Conservation (phyloP, 2,888 invertebrate species). For the Podabrus alpinus region DNA sequence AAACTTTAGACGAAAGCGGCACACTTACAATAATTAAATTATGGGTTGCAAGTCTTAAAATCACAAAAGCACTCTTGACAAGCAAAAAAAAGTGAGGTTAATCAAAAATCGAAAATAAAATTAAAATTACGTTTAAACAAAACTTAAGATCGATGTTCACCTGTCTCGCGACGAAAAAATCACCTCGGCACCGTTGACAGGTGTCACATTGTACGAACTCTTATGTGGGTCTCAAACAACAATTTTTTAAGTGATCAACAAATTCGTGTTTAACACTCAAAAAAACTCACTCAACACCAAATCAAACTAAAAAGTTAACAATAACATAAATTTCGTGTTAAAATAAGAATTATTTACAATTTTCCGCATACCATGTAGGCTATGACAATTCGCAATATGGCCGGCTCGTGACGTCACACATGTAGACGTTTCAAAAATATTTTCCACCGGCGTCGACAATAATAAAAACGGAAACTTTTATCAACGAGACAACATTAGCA, state of each 20-base stretch:
- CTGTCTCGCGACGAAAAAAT: constrained; percentile 37
- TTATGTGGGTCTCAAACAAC: not conserved
- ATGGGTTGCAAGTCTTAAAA: constrained; percentile 42
- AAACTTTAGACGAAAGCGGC: constrained; percentile 30
- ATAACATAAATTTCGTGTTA: constrained; percentile 38
- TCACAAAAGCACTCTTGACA: constrained; percentile 16
- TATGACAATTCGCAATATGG: constrained; percentile 49
- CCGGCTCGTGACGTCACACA: constrained; percentile 41
- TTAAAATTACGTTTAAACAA: not conserved
- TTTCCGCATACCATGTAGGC: constrained; percentile 45
- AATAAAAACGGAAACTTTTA: not conserved
- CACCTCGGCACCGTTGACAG: constrained; percentile 44
- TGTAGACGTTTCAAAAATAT: constrained; percentile 26
- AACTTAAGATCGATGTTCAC: constrained; percentile 34
- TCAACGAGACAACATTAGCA: not conserved
- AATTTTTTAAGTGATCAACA: constrained; percentile 1
- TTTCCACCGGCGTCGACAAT: not conserved
- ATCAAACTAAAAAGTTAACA: constrained; percentile 31
- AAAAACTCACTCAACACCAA: constrained; percentile 24
- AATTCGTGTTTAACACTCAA: constrained; percentile 4
- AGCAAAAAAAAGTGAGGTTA: not conserved
- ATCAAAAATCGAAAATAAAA: not conserved
- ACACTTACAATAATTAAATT: constrained; percentile 39
- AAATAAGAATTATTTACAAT: constrained; percentile 35
- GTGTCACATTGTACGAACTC: constrained; percentile 37